These are phyloP conservation scores for Dimorphilus gyrociliatus DNA, from an alignment of 2,888 invertebrate genomes.

Conservation along the genomic window DNA sequence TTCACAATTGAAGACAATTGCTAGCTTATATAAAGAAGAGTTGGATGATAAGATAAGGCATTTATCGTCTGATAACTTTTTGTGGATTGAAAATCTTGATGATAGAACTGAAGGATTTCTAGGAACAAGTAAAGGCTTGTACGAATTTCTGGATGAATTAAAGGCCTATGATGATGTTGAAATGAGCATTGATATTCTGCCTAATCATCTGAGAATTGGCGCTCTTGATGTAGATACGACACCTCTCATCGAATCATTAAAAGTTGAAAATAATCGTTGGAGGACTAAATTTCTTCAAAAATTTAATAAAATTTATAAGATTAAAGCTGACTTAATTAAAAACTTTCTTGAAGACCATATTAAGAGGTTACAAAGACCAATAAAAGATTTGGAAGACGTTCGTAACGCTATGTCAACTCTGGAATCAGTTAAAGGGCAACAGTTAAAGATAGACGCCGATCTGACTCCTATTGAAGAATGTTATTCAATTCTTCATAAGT, in stretches of 20 bases:
- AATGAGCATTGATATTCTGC: too few relatives aligned
- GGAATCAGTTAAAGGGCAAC: slow-evolving; percentile 53
- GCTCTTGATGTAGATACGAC: too few relatives aligned
- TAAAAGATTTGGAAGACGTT: slow-evolving; percentile 48
- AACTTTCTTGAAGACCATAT: slow-evolving; percentile 60
- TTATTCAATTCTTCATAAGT: slow-evolving; percentile 44
- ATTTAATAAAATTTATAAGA: slow-evolving; percentile 52
- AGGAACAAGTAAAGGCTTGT: too few relatives aligned
- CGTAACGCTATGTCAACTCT: slow-evolving; percentile 63
- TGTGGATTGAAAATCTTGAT: too few relatives aligned
- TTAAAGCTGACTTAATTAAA: slow-evolving; percentile 51
- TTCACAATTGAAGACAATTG: too few relatives aligned
- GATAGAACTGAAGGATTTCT: too few relatives aligned
- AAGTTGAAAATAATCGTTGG: slow-evolving; percentile 62
- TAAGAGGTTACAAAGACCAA: slow-evolving; percentile 46
- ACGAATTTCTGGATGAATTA: too few relatives aligned
- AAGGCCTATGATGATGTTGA: too few relatives aligned
- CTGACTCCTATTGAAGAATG: slow-evolving; percentile 50
- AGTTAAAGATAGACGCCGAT: slow-evolving; percentile 51
- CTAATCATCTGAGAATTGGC: too few relatives aligned
- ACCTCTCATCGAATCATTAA: slow-evolving; percentile 41
- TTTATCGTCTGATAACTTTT: too few relatives aligned
- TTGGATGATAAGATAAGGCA: too few relatives aligned
- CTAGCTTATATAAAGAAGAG: too few relatives aligned
- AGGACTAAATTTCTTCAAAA: slow-evolving; percentile 54